Conservation (phyloP, 2,113 vertebrate species). For the Hemicordylus capensis region DNA sequence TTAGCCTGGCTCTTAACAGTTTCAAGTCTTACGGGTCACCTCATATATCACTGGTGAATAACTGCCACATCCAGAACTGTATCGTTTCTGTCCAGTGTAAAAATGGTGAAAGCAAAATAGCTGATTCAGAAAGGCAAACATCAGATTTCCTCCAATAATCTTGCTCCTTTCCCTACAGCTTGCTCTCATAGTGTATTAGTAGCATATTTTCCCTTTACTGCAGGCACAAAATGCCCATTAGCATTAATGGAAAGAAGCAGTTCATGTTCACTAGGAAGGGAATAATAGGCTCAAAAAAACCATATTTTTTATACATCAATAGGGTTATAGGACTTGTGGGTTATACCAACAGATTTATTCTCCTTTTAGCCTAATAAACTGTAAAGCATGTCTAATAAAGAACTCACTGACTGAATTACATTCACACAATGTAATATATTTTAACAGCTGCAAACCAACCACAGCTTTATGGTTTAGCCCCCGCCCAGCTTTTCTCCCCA, state of each 20-base stretch:
- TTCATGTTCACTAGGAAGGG: not conserved
- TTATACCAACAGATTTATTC: conserved; percentile 15
- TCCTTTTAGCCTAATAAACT: conserved; percentile 12
- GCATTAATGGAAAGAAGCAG: not conserved
- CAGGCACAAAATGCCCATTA: not conserved
- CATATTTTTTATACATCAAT: not conserved
- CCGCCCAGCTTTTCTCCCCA: not conserved
- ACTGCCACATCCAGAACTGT: not conserved
- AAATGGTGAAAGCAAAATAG: not conserved
- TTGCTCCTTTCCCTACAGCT: not conserved
- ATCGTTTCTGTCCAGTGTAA: not conserved
- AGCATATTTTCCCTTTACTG: not conserved
- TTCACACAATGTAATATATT: not conserved
- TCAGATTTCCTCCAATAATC: not conserved
- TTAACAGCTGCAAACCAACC: not conserved
- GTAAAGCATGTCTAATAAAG: not conserved
- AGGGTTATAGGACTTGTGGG: not conserved
- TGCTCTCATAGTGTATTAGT: not conserved
- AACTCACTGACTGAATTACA: not conserved
- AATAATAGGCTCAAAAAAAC: not conserved
- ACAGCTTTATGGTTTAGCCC: not conserved
- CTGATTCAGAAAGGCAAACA: not conserved
- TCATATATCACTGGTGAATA: not conserved
- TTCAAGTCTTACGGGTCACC: not conserved
- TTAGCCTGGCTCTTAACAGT: not conserved